Evolutionary conservation across 2,797 vertebrate genomes (phyloP).

Genomic region (Kryptolebias ocellatus): DNA sequence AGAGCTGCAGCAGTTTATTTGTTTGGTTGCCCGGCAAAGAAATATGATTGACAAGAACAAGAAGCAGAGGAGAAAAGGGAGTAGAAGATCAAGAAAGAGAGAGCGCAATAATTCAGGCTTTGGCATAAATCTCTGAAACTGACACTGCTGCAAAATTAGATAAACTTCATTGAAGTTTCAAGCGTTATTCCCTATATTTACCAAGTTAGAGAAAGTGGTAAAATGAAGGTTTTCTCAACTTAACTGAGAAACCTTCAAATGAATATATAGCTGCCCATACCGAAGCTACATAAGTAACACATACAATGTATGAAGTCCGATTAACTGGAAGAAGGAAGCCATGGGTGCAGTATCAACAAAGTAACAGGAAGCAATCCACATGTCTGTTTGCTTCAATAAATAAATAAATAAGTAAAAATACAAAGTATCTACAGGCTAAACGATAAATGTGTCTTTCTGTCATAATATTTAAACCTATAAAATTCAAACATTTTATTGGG

Average conservation of each 20-base stretch:
- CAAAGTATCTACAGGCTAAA: too few relatives aligned
- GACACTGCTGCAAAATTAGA: slow-evolving; percentile 34
- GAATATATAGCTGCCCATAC: too few relatives aligned
- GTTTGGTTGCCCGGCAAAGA: slow-evolving; percentile 42
- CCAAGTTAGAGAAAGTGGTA: neutral
- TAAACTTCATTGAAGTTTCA: slow-evolving; percentile 39
- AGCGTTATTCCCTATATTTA: neutral
- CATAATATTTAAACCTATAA: too few relatives aligned
- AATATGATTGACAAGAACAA: slow-evolving; percentile 46
- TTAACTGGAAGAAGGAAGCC: neutral
- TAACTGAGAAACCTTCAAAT: too few relatives aligned
- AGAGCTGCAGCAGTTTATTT: slow-evolving; percentile 35
- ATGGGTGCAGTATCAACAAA: neutral
- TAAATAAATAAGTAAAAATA: neutral
- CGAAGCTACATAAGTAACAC: too few relatives aligned
- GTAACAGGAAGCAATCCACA: neutral
- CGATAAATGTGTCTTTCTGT: too few relatives aligned
- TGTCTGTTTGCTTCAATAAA: neutral
- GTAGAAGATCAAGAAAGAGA: slow-evolving; percentile 21
- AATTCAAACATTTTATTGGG: too few relatives aligned
- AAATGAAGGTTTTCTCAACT: neutral
- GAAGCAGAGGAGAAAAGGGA: slow-evolving; percentile 11
- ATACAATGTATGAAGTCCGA: too few relatives aligned
- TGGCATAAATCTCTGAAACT: slow-evolving; percentile 40
- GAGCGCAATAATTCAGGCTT: slow-evolving; percentile 57